Conservation (phyloP, 2,113 vertebrate species). For the Calyptomena viridis region DNA sequence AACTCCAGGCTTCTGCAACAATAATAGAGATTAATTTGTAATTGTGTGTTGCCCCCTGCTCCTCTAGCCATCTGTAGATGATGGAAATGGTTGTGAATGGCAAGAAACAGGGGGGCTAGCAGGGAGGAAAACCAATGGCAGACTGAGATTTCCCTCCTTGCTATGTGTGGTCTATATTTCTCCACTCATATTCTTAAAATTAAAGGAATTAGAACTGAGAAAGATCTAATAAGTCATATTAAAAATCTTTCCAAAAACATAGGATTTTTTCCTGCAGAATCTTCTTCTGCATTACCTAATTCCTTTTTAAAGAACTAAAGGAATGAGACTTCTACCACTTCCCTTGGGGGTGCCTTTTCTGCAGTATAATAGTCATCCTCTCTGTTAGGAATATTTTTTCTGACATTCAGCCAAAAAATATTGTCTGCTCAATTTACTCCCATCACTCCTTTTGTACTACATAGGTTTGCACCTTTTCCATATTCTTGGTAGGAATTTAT, state of each 20-base stretch:
- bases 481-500: background rate
- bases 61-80: background rate
- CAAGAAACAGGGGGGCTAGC: background rate
- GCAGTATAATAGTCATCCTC: background rate
- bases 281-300: background rate
- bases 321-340: background rate
- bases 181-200: background rate
- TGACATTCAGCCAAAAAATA: slow-evolving; percentile 38
- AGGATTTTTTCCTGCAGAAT: background rate
- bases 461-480: background rate
- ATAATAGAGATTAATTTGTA: slow-evolving; percentile 2
- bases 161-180: background rate
- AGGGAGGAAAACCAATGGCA: background rate
- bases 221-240: background rate
- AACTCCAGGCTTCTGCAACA: background rate
- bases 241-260: background rate
- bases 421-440: slow-evolving; percentile 36
- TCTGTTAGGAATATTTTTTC: background rate
- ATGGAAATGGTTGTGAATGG: background rate
- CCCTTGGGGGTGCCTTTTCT: slow-evolving; percentile 4
- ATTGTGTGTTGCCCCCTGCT: background rate
- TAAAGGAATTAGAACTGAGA: background rate
- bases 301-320: background rate
- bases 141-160: background rate
- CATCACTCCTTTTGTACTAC: background rate